Percentiles rank a stretch among this genome's conserved stretches.
Conservation (phyloP, 2,113 vertebrate species). For the Nerophis ophidion region DNA sequence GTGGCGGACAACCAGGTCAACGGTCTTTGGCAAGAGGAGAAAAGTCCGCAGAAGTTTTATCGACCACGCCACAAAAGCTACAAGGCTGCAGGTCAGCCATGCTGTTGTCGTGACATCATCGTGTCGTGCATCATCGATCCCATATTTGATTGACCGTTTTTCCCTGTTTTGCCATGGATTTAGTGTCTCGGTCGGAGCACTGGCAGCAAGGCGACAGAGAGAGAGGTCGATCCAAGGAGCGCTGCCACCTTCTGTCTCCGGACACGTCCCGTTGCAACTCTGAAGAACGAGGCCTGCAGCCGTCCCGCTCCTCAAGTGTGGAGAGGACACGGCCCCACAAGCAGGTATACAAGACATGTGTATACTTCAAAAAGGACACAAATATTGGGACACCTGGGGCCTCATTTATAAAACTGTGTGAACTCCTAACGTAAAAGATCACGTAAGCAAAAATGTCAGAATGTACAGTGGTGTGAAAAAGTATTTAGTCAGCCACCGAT, state of each 20-base stretch:
- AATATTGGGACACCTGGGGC: too few species aligned
- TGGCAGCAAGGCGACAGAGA: constrained; percentile 81
- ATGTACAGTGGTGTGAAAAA: too few species aligned
- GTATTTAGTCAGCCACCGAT: too few species aligned
- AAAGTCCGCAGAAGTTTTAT: constrained; percentile 82
- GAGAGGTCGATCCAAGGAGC: constrained; percentile 89
- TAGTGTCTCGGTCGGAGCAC: constrained; percentile 86
- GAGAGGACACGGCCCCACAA: constrained; percentile 77
- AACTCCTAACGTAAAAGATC: too few species aligned
- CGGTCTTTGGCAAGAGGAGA: constrained; percentile 87
- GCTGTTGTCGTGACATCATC: background rate
- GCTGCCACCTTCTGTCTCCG: constrained; percentile 88
- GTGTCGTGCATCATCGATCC: background rate
- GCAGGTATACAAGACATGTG: constrained; percentile 66
- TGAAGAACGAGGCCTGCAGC: constrained; percentile 81
- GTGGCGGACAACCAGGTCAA: constrained; percentile 84
- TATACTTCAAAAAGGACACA: too few species aligned
- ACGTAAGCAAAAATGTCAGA: too few species aligned
- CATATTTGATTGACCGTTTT: background rate
- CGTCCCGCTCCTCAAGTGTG: constrained; percentile 84
- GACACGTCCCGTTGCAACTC: constrained; percentile 88
- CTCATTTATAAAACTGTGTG: too few species aligned
- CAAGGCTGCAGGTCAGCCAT: constrained; percentile 82
- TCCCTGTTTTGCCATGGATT: background rate
- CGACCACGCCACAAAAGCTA: constrained; percentile 92